Evolutionary conservation across 2,888 invertebrate species (phyloP), one percentile per base, ranked within the genome.

Genomic region (Actias luna): DNA sequence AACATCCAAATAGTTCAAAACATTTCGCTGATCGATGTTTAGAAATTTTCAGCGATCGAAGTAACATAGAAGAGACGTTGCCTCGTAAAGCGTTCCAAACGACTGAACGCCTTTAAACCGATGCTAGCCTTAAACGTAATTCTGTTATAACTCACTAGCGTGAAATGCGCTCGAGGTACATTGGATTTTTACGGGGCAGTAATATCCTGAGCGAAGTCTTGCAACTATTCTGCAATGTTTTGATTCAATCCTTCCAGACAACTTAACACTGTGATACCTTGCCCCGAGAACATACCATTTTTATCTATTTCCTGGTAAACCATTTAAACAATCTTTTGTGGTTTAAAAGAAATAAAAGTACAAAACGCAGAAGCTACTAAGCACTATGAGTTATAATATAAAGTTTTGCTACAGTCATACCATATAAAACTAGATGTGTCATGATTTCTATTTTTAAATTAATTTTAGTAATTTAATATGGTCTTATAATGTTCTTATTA

Each of bases 81-180:
- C 77, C 70, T 83, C 84, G 83, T 86, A 86, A 87, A 86, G 71
- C 77, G 78, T 87, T 86, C 83, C 84, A 65, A 80, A 70, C 85
- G 86, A 86, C 85, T 86, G 84, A 84, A 72, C 78, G 75, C 73
- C 76, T 82, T 74, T 80, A 83, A 83, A 80, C 82, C 79, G 69
- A 69, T 73, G 70, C 70, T 71, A 65, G 73, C 73, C 64, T 65
- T 69, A 69, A 71, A 71, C 72, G 70, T 73, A 72, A 73, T 76
- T 77, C 74, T 73, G 72, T 73, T 76, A 73, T 73, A 70, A 27
- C 59, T 42, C 36, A 25, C 27, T 18, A 29, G 27, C 27, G 16
- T 8, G 16, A 29, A 29, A 52, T 27, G 4, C 27, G 52, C 16
- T 27, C 18, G 46, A 5, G 46, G 22, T 33, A 46, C 46, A 22